Evolutionary conservation across 2,888 invertebrate species (phyloP), one percentile per base, ranked within the genome.

Genomic region (Drosophila aldrichi): DNA sequence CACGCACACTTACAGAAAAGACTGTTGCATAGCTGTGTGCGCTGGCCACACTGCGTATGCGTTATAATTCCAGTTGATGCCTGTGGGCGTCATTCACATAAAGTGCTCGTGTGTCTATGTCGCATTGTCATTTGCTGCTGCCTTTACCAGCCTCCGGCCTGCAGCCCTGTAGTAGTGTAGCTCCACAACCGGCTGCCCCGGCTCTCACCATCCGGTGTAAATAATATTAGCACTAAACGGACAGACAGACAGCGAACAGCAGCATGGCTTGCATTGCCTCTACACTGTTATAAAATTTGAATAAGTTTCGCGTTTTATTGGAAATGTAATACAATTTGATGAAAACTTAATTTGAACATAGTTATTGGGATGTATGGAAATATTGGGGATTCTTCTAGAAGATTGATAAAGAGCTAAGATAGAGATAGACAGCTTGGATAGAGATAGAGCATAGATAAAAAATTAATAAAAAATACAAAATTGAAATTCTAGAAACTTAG

Each of bases 171-270:
- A 20, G 18, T 8, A 18, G 12, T 20, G 9, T 34, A 32, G 16
- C 34, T 14, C 34, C 5, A 2, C 8, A 34, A 3, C 20, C 20
- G 9, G 20, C 20, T 51, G 36, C 51, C 34, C 32, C 18, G 49
- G n/a, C n/a, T 34, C 32, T 22, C n/a, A 40, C 18, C 18, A 44
- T 38, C 70, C 52, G 61, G 76, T 79, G 86, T 81, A 81, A 86
- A 83, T 83, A 83, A 76, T 79, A 83, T 83, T 86, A 86, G 76
- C 86, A 85, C 86, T 86, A 81, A 81, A 73, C 76, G 76, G 69
- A 66, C 70, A 54, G 67, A n/a, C 54, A 65, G 46, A 38, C 64
- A 22, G 56, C 32, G 16, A 48, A 36, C 32, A 59, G 38, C 71
- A 61, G 20, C 61, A 49, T 41, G 46, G 25, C 64, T n/a, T 55